Conservation (phyloP, 1,140 invertebrate genomes). For the Polypedilum pembai region DNA sequence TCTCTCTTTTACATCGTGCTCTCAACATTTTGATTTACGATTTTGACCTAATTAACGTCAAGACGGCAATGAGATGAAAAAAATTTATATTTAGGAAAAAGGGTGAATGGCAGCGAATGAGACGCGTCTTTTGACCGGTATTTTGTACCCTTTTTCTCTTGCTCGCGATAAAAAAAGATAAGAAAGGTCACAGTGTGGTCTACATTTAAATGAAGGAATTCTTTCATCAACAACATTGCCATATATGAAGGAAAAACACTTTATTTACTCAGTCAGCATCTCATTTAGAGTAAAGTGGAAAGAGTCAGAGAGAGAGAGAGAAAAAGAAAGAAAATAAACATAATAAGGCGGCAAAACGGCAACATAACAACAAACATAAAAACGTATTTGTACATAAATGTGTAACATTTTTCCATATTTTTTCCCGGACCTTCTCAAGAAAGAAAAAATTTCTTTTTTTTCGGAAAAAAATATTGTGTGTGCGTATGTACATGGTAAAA, state of each 20-base stretch:
- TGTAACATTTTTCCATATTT: constrained; percentile 19
- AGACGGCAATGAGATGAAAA: background rate
- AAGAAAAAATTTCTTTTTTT: too few relatives aligned
- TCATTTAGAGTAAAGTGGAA: background rate
- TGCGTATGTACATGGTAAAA: background rate
- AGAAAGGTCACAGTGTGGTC: background rate
- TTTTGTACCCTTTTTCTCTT: background rate
- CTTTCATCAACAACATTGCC: background rate
- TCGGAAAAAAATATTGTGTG: background rate
- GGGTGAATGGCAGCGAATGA: background rate
- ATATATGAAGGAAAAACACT: background rate
- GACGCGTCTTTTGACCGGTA: constrained; percentile 15
- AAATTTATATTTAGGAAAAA: background rate
- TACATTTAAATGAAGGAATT: background rate
- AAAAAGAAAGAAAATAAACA: background rate
- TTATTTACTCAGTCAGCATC: background rate
- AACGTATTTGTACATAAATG: constrained; percentile 7
- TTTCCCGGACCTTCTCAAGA: background rate
- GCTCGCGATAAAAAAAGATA: too few relatives aligned
- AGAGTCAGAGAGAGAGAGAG: background rate
- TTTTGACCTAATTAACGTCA: constrained; percentile 8
- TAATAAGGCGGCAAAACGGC: background rate
- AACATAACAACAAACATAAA: constrained; percentile 16
- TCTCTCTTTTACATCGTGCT: background rate
- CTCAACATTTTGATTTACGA: constrained; percentile 27